A percentile compares a stretch with the other conserved stretches of the same genome.
These are phyloP conservation scores for Anser brachyrhynchus DNA, from an alignment of 2,113 vertebrate species.

Conservation along the genomic window DNA sequence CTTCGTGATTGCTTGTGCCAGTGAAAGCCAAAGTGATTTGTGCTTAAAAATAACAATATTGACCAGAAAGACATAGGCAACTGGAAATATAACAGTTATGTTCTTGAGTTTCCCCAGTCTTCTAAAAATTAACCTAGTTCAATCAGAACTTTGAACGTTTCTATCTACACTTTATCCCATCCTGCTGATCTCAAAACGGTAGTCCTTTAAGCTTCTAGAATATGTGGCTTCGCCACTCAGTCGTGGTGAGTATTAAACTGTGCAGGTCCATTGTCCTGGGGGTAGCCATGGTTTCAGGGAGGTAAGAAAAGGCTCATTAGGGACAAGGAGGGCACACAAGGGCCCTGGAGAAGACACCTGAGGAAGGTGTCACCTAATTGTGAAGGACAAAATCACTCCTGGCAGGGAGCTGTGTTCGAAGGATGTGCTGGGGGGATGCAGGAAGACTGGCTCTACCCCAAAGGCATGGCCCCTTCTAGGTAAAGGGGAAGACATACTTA, in stretches of 20 bases:
- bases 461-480: fast-evolving
- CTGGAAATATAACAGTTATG: not conserved
- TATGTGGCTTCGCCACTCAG: not conserved
- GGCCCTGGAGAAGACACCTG: not conserved
- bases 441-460: not conserved
- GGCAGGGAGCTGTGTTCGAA: not conserved
- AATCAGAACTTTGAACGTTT: not conserved
- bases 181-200: not conserved
- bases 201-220: not conserved
- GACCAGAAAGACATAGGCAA: not conserved
- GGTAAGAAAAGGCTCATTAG: not conserved
- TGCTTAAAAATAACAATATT: not conserved
- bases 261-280: not conserved
- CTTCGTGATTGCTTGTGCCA: not conserved
- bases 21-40: not conserved
- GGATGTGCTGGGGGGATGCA: not conserved
- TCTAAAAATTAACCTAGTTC: not conserved
- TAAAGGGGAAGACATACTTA: not conserved
- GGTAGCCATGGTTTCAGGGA: not conserved
- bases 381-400: not conserved
- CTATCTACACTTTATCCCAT: not conserved
- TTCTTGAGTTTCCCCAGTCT: not conserved
- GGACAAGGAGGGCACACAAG: fast-evolving
- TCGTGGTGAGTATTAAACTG: fast-evolving
- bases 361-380: not conserved